phyloP scores from a whole-genome alignment of 2,888 invertebrate species.

The Sarcophaga subvicina region DNA sequence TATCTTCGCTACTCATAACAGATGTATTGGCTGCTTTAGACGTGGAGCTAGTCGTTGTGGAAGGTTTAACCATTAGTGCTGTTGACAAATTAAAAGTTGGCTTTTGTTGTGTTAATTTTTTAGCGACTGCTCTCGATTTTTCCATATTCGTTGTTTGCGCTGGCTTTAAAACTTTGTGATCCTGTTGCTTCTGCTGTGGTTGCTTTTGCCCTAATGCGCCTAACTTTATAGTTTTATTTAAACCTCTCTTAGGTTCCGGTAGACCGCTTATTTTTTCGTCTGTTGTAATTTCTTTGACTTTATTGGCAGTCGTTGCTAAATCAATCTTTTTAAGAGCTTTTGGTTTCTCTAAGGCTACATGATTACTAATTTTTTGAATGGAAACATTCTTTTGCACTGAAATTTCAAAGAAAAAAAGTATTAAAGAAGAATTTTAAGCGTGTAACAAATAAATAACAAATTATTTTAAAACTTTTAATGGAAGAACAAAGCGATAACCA shows the following conservation, averaged over 20 bases:
- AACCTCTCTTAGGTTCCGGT: slow-evolving; percentile 58
- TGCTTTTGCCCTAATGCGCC: background rate
- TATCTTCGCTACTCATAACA: slow-evolving; percentile 63
- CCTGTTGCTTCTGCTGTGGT: slow-evolving; percentile 46
- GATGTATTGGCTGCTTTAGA: background rate
- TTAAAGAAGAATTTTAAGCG: background rate
- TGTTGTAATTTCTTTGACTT: slow-evolving; percentile 4
- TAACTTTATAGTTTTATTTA: slow-evolving; percentile 29
- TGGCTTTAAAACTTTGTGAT: slow-evolving; percentile 59
- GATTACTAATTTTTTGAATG: slow-evolving; percentile 18
- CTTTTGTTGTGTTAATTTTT: slow-evolving; percentile 47
- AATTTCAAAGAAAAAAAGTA: slow-evolving; percentile 36
- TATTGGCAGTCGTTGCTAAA: slow-evolving; percentile 31
- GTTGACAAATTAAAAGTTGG: slow-evolving; percentile 67
- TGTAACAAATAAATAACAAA: slow-evolving; percentile 3
- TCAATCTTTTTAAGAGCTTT: slow-evolving; percentile 72
- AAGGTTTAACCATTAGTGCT: slow-evolving; percentile 20
- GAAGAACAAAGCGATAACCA: no score
- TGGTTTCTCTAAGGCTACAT: slow-evolving; percentile 58
- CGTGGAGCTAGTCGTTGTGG: background rate
- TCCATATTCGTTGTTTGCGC: slow-evolving; percentile 53
- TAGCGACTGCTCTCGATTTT: background rate
- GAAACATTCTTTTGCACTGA: slow-evolving; percentile 62
- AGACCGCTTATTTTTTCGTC: slow-evolving; percentile 36
- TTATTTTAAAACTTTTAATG: background rate